phyloP scores from a whole-genome alignment of 2,797 vertebrate species.

The Mormyrops attenuatus region DNA sequence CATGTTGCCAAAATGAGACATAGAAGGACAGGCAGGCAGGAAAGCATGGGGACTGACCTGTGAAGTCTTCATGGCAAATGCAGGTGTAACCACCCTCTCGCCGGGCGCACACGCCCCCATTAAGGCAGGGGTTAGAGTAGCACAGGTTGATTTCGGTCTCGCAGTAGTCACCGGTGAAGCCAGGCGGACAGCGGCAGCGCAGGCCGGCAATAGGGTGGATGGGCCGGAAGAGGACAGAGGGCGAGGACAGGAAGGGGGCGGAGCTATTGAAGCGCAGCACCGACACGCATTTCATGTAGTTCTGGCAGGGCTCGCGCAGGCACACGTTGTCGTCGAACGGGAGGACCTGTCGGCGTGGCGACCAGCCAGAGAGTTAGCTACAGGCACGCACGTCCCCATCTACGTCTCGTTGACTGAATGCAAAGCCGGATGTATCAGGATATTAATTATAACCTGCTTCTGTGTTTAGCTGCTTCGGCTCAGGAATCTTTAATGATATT shows the following conservation, averaged over 20 bases:
- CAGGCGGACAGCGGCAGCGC: constrained; percentile 89
- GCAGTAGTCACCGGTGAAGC: constrained; percentile 96
- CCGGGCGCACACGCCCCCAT: constrained; percentile 82
- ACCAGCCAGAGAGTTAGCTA: neutral
- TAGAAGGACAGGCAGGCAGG: neutral
- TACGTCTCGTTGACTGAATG: neutral
- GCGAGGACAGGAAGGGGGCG: constrained; percentile 87
- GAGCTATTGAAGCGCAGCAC: constrained; percentile 96
- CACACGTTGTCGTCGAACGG: constrained; percentile 98
- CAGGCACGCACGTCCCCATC: too few species aligned
- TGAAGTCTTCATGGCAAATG: constrained; percentile 84
- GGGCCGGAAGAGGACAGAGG: constrained; percentile 88
- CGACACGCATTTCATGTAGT: constrained; percentile 99
- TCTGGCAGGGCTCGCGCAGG: constrained; percentile 93
- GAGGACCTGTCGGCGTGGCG: constrained; percentile 61
- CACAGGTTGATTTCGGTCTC: constrained; percentile 97
- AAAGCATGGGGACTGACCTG: constrained; percentile 61
- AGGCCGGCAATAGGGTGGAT: constrained; percentile 93
- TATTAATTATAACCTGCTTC: neutral
- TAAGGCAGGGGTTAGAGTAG: constrained; percentile 93
- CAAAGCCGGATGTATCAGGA: neutral
- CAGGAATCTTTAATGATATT: constrained; percentile 6
- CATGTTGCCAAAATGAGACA: constrained; percentile 9
- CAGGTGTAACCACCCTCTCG: constrained; percentile 93
- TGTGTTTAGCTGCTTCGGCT: neutral